Evolutionary conservation across 1,140 invertebrate genomes (phyloP).

Genomic region (Ostrea edulis): DNA sequence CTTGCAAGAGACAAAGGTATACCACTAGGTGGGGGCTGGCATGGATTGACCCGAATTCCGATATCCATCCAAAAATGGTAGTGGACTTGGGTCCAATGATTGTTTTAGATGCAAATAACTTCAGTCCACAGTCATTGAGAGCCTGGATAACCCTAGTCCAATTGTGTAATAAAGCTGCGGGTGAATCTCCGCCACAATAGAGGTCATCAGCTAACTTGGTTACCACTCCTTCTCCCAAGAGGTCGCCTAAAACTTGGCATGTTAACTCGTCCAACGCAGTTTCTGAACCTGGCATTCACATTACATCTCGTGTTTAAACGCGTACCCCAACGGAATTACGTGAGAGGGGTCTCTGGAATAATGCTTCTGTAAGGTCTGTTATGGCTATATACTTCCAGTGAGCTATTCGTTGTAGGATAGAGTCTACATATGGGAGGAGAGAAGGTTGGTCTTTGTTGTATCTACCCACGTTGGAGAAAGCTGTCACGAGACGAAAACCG

Average conservation of each 20-base stretch:
- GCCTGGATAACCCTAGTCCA: not conserved
- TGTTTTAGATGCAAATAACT: slow-evolving; percentile 24
- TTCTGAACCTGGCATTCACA: slow-evolving; percentile 44
- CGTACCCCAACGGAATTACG: slow-evolving; percentile 46
- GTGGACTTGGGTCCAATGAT: slow-evolving; percentile 36
- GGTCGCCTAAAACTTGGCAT: slow-evolving; percentile 52
- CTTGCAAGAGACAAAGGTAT: too few relatives aligned
- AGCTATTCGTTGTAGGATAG: slow-evolving; percentile 28
- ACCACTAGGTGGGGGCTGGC: not conserved
- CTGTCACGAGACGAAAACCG: slow-evolving; percentile 15
- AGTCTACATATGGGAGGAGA: slow-evolving; percentile 41
- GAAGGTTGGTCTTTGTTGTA: slow-evolving; percentile 48
- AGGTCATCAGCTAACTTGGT: slow-evolving; percentile 49
- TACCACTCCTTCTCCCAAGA: slow-evolving; percentile 52
- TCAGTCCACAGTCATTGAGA: not conserved
- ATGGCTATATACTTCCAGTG: slow-evolving; percentile 54
- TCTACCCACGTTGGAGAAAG: slow-evolving; percentile 32
- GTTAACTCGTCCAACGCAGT: slow-evolving; percentile 27
- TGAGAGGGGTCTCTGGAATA: slow-evolving; percentile 51
- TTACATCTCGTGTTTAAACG: slow-evolving; percentile 50
- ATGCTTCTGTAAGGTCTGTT: slow-evolving; percentile 53
- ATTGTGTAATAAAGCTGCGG: not conserved
- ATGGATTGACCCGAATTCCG: not conserved
- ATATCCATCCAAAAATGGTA: slow-evolving; percentile 53
- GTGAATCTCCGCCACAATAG: slow-evolving; percentile 37